Conservation (phyloP, 30 jellyfish, hydroid and myxozoan species). For the Hydractinia symbiolongicarpus region DNA sequence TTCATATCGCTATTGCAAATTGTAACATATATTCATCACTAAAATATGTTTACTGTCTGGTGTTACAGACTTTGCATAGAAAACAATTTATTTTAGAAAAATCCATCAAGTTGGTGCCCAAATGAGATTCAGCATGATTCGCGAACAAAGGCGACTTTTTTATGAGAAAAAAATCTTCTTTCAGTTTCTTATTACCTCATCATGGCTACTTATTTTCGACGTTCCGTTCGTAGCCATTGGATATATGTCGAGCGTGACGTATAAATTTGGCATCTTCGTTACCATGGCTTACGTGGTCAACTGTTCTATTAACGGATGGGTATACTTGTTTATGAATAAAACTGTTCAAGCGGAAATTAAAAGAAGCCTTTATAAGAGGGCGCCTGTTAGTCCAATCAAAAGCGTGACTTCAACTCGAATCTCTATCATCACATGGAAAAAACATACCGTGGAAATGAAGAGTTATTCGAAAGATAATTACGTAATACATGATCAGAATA, state of each 20-base stretch:
- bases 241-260: background rate
- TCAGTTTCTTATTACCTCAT: constrained; percentile 6
- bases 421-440: too few relatives aligned
- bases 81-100: background rate
- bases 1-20: too few relatives aligned
- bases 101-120: background rate
- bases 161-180: constrained; percentile 6
- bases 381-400: too few relatives aligned
- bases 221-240: constrained; percentile 14
- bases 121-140: background rate
- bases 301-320: constrained; percentile 31
- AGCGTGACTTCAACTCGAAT: too few relatives aligned
- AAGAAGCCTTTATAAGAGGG: background rate
- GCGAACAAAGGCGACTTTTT: background rate
- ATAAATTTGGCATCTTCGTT: constrained; percentile 7
- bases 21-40: too few relatives aligned
- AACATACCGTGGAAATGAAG: too few relatives aligned
- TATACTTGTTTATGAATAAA: constrained; percentile 4
- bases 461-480: too few relatives aligned
- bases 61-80: too few relatives aligned
- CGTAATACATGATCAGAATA: too few relatives aligned
- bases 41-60: too few relatives aligned
- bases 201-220: constrained; percentile 10
- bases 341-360: background rate
- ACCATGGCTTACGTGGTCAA: constrained; percentile 16